phyloP scores from a whole-genome alignment of 2,113 vertebrate species.

The Eptesicus fuscus region DNA sequence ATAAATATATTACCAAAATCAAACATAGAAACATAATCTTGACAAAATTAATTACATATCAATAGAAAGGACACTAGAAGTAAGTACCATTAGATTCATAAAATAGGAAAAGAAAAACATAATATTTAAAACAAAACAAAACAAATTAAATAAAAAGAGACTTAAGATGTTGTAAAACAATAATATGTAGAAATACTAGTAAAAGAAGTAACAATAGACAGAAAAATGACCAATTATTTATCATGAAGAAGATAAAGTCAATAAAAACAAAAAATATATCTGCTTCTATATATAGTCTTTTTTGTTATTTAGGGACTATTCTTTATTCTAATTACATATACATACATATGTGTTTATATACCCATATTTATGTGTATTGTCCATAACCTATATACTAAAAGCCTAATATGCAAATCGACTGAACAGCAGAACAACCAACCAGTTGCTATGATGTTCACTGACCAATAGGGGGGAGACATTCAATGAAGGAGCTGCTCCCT shows the following conservation, averaged over 20 bases:
- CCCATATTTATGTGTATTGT: not conserved
- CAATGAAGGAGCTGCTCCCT: too few relatives aligned
- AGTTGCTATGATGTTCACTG: too few relatives aligned
- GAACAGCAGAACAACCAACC: too few relatives aligned
- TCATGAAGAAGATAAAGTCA: not conserved
- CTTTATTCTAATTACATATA: not conserved
- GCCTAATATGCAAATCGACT: too few relatives aligned
- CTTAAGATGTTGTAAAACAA: not conserved
- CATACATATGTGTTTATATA: not conserved
- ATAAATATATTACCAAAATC: not conserved
- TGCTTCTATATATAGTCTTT: not conserved
- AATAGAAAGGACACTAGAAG: not conserved
- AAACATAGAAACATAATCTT: not conserved
- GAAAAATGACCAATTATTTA: not conserved
- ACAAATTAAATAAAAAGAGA: not conserved
- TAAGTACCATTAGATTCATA: not conserved
- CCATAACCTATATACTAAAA: not conserved
- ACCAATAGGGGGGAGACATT: too few relatives aligned
- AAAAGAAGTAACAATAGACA: not conserved
- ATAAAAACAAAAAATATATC: not conserved
- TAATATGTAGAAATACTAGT: not conserved
- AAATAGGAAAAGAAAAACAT: not conserved
- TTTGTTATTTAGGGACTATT: not conserved
- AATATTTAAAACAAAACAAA: not conserved
- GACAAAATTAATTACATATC: not conserved